Percentiles rank a stretch among this genome's conserved stretches.
These are phyloP conservation scores for Pollicipes pollicipes DNA, from an alignment of 1,140 invertebrate genomes.

Conservation along the genomic window DNA sequence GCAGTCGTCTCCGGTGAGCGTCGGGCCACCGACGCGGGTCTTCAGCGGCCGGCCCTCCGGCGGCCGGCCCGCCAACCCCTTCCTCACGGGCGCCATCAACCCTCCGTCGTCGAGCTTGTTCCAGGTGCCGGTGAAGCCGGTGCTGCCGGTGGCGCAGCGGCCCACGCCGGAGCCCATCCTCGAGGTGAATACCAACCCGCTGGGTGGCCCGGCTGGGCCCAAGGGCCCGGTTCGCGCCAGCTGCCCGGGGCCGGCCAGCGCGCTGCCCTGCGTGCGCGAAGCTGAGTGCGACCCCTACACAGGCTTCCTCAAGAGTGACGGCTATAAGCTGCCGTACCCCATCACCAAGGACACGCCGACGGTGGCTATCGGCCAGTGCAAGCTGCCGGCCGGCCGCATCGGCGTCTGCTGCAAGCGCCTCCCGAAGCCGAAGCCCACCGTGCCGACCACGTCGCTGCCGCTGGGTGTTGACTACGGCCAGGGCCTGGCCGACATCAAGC, in stretches of 20 bases:
- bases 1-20: not conserved
- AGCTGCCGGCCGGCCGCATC: not conserved
- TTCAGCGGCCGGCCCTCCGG: too few species aligned
- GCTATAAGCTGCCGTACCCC: not conserved
- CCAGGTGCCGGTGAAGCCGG: not conserved
- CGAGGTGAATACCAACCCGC: not conserved
- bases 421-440: not conserved
- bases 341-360: slow-evolving; percentile 5
- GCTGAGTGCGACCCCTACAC: not conserved
- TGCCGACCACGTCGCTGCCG: not conserved
- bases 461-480: not conserved
- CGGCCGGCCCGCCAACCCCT: not conserved
- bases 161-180: not conserved
- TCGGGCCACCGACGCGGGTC: too few species aligned
- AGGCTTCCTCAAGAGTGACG: not conserved
- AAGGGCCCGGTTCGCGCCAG: not conserved
- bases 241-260: not conserved
- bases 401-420: not conserved
- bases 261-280: not conserved
- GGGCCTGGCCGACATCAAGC: not conserved
- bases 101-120: not conserved
- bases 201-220: not conserved
- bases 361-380: slow-evolving; percentile 2
- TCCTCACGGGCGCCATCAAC: not conserved
- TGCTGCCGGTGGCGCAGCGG: not conserved